Evolutionary conservation across 2,888 invertebrate species (phyloP), one percentile per base, ranked within the genome.

Genomic region (Erpobdella octoculata): DNA sequence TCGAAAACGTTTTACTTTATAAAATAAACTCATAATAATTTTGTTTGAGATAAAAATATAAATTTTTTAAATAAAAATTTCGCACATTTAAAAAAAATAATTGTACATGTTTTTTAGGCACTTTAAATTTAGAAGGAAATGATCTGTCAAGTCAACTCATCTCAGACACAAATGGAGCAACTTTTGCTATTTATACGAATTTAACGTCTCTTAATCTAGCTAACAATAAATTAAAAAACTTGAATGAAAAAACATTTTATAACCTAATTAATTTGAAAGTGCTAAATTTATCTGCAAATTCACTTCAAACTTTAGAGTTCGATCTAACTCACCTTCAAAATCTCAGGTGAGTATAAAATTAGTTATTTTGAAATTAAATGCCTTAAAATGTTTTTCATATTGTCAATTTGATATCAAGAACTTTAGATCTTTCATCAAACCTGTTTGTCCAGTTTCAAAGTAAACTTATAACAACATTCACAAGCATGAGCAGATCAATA

Each of bases 181-280:
- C 41, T 33, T 68, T 68, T 37, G 28, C 33, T n/a, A 18, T 31
- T 48, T 68, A 68, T 41, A 25, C 33, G 28, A 28, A 31, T 12
- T 33, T 68, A 8, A 68, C 21, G 18, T 28, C 41, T 28, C 48
- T 68, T 2, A 46, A 68, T 68, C 41, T 68, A 4, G 48, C 21
- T 48, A 68, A 68, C 15, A 68, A 68, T 48, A 37, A 41, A 15
- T 21, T 68, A n/a, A 68, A 38, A 31, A 31, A 33, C 31, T 41
- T 68, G 21, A 12, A 41, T 0, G 21, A 33, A 21, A 28, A 15
- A 33, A n/a, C 48, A 33, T 68, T 68, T 31, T 25, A 46, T 8
- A 48, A 48, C 1, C 48, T 48, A 18, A 46, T n/a, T 18, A 5
- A 8, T 25, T 35, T 68, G 2, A 18, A 48, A 48, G 35, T 48